Conservation (phyloP, 2,888 invertebrate species). For the Caradrina kadenii region DNA sequence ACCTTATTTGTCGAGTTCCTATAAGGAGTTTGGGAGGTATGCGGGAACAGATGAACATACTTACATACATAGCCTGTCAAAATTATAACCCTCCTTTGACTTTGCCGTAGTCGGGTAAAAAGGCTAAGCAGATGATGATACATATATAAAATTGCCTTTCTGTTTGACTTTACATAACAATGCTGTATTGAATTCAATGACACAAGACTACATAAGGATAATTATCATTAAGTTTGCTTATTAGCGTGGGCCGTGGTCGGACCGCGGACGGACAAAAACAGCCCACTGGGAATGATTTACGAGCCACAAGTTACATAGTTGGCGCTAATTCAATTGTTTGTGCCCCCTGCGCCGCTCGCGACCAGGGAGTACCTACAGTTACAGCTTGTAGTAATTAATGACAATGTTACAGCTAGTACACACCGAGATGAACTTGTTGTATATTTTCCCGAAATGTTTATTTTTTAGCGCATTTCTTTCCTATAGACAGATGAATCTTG, state of each 20-base stretch:
- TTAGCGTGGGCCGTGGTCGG: neutral
- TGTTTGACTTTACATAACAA: neutral
- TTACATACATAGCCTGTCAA: too few species aligned
- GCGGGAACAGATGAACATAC: too few species aligned
- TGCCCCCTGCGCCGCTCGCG: slow-evolving; percentile 1
- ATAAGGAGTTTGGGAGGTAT: too few species aligned
- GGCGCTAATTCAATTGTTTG: slow-evolving; percentile 50
- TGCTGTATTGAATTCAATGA: neutral
- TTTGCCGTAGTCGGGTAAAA: too few species aligned
- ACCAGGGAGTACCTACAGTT: slow-evolving; percentile 3
- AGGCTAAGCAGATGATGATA: too few species aligned
- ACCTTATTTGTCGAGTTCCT: too few species aligned
- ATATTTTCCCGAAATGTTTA: too few species aligned
- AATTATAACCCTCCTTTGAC: too few species aligned
- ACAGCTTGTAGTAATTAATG: slow-evolving; percentile 33
- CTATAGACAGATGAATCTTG: too few species aligned
- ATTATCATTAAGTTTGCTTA: neutral
- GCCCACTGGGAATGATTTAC: slow-evolving; percentile 41
- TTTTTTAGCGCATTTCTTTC: too few species aligned
- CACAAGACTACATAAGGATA: neutral
- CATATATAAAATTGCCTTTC: too few species aligned
- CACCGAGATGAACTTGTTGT: too few species aligned
- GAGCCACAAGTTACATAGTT: slow-evolving; percentile 40
- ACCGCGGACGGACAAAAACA: slow-evolving; percentile 38
- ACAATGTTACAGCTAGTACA: neutral